Conservation (phyloP, 2,888 invertebrate genomes). For the Ceramica pisi region DNA sequence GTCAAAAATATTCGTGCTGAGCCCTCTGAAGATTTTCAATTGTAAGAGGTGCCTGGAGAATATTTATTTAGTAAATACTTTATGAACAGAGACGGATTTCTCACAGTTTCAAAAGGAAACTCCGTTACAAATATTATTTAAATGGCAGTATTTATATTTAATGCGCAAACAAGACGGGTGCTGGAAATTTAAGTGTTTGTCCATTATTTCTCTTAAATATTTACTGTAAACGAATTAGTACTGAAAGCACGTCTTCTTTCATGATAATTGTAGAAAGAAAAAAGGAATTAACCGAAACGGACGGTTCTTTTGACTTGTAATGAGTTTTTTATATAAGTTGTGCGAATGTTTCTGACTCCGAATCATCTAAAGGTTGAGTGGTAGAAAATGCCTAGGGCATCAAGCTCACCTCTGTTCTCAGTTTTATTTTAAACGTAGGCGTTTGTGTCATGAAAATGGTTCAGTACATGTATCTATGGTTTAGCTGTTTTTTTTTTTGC, state of each 20-base stretch:
- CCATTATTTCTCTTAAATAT: slow-evolving; percentile 25
- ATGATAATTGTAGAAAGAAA: not conserved
- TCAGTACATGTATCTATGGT: no score
- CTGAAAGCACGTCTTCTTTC: slow-evolving; percentile 5
- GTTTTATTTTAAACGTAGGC: no score
- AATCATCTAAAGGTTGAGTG: not conserved
- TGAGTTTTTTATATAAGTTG: not conserved
- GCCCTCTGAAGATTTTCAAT: no score
- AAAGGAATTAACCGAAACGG: not conserved
- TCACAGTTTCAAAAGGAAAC: not conserved
- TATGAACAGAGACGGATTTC: not conserved
- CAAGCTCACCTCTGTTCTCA: no score
- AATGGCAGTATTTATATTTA: slow-evolving; percentile 6
- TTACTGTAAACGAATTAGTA: slow-evolving; percentile 20
- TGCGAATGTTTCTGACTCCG: no score
- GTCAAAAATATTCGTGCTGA: no score
- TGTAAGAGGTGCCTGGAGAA: no score
- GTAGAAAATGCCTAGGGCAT: no score
- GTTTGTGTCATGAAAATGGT: no score
- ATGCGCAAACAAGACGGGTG: slow-evolving; percentile 12
- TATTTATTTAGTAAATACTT: no score
- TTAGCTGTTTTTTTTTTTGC: no score
- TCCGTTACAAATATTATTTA: not conserved
- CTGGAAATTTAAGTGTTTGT: slow-evolving; percentile 14
- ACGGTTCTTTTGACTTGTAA: not conserved